Conservation (phyloP, 2,888 invertebrate species). For the Parascotia fuliginaria region DNA sequence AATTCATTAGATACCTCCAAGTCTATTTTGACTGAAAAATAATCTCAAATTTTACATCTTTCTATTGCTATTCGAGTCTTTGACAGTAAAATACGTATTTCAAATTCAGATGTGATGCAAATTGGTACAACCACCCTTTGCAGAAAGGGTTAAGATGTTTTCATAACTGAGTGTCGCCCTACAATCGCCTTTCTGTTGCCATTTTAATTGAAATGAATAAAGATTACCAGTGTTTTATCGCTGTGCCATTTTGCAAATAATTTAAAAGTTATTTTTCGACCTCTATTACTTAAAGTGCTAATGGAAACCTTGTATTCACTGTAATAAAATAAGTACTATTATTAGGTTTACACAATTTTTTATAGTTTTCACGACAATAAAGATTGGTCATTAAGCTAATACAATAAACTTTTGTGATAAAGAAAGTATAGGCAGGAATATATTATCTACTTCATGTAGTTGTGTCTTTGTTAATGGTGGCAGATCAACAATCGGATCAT, state of each 20-base stretch:
- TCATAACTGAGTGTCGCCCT: slow-evolving; percentile 74
- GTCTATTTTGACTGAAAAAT: background rate
- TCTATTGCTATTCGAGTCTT: slow-evolving; percentile 33
- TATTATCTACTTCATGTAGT: too few relatives aligned
- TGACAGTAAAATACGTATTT: slow-evolving; percentile 56
- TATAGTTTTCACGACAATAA: too few relatives aligned
- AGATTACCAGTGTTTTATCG: slow-evolving; percentile 52
- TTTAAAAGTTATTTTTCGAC: too few relatives aligned
- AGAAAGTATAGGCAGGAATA: too few relatives aligned
- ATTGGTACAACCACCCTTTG: slow-evolving; percentile 60
- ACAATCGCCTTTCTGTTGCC: slow-evolving; percentile 60
- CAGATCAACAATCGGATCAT: too few relatives aligned
- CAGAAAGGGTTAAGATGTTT: slow-evolving; percentile 79
- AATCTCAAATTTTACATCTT: slow-evolving; percentile 2
- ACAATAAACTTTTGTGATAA: too few relatives aligned
- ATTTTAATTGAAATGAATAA: slow-evolving; percentile 71
- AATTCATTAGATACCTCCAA: slow-evolving; percentile 2
- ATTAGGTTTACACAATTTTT: too few relatives aligned
- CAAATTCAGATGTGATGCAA: slow-evolving; percentile 76
- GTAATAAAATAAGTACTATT: too few relatives aligned
- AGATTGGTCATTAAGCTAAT: too few relatives aligned
- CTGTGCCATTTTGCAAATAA: slow-evolving; percentile 32
- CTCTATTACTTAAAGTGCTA: too few relatives aligned
- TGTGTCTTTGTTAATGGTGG: too few relatives aligned
- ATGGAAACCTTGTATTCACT: too few relatives aligned